These are phyloP conservation scores for Pipistrellus nathusii DNA, from an alignment of 2,797 vertebrate species.

Conservation along the genomic window DNA sequence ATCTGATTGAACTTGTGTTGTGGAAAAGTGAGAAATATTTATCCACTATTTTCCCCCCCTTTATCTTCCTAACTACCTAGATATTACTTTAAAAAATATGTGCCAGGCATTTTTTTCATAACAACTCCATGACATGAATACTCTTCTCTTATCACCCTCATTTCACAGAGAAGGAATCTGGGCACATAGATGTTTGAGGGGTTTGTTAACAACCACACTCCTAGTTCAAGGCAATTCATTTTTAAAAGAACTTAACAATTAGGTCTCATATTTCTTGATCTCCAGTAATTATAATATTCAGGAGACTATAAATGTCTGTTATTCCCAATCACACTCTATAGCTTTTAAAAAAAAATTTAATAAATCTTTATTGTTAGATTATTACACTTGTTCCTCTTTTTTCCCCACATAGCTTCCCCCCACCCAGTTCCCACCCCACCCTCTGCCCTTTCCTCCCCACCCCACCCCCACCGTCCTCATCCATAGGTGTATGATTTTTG, in stretches of 20 bases:
- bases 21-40: neutral
- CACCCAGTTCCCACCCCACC: too few relatives aligned
- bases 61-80: neutral
- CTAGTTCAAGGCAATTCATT: neutral
- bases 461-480: too few relatives aligned
- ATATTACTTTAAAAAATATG: conserved; percentile 27
- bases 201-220: neutral
- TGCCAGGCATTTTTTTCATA: neutral
- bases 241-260: conserved; percentile 5
- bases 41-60: neutral
- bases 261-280: conserved; percentile 29
- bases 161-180: conserved; percentile 20
- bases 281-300: neutral
- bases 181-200: neutral
- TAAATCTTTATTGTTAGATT: too few relatives aligned
- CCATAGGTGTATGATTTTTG: too few relatives aligned
- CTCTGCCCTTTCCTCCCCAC: too few relatives aligned
- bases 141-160: neutral
- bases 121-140: neutral
- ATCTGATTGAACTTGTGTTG: neutral
- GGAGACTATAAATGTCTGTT: neutral
- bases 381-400: too few relatives aligned
- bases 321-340: neutral
- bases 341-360: neutral
- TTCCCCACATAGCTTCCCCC: too few relatives aligned